Evolutionary conservation across 2,797 vertebrate species (phyloP).

Genomic region (Rhinatrema bivittatum): DNA sequence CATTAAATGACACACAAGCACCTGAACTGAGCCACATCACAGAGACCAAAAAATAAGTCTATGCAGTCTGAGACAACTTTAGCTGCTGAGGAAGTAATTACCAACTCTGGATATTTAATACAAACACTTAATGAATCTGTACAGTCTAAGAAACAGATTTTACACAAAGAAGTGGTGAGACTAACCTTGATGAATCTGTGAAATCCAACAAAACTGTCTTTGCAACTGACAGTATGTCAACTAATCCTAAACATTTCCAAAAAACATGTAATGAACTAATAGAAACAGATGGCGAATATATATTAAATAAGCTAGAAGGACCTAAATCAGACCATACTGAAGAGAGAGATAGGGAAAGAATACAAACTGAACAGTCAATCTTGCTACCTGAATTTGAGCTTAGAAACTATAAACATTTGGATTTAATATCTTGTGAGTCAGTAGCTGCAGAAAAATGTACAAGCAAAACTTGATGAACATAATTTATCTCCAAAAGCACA

Average conservation of each 20-base stretch:
- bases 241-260: not conserved
- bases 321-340: too few species aligned
- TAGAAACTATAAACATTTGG: too few species aligned
- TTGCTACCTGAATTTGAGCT: too few species aligned
- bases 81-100: not conserved
- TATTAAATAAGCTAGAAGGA: too few species aligned
- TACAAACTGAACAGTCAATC: too few species aligned
- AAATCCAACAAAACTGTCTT: not conserved
- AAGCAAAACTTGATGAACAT: not conserved
- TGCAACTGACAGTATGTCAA: not conserved
- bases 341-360: too few species aligned
- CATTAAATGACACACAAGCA: too few species aligned
- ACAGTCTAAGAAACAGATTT: too few species aligned
- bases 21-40: not conserved
- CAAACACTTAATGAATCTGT: too few species aligned
- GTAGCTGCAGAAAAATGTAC: too few species aligned
- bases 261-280: slow-evolving; percentile 1
- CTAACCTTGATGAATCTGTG: not conserved
- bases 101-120: not conserved
- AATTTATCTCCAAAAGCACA: not conserved
- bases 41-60: too few species aligned
- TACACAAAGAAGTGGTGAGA: rapidly evolving
- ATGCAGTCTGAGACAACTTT: not conserved
- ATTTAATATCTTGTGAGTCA: too few species aligned
- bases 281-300: not conserved